These are phyloP conservation scores for Druceiella hillmani DNA, from an alignment of 2,888 invertebrate genomes.

Conservation along the genomic window DNA sequence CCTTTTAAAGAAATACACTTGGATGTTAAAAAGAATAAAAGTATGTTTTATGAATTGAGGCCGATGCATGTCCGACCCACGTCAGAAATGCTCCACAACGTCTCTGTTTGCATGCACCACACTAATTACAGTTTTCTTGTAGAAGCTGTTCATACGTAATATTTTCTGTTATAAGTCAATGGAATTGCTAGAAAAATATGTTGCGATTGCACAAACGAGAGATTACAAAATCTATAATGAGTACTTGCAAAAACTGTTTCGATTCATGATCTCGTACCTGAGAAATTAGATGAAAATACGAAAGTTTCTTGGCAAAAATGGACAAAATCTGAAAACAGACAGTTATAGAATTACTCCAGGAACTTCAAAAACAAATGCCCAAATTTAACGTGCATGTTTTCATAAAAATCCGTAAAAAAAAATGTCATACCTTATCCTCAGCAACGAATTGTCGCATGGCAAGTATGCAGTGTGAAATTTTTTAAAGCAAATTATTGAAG, in stretches of 20 bases:
- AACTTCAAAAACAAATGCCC: constrained; percentile 5
- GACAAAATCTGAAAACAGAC: constrained; percentile 5
- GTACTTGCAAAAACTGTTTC: constrained; percentile 6
- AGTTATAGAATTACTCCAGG: constrained; percentile 6
- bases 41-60: too few relatives aligned
- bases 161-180: too few relatives aligned
- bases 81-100: too few relatives aligned
- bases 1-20: too few relatives aligned
- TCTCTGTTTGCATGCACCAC: too few relatives aligned
- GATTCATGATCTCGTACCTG: constrained; percentile 4
- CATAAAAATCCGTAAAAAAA: constrained; percentile 5
- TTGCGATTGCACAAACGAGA: too few relatives aligned
- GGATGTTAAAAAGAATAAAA: too few relatives aligned
- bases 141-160: too few relatives aligned
- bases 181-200: too few relatives aligned
- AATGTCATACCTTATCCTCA: constrained; percentile 6
- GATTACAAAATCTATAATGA: too few relatives aligned
- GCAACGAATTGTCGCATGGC: constrained; percentile 10
- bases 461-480: constrained; percentile 10
- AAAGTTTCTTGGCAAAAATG: constrained; percentile 7
- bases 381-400: constrained; percentile 7
- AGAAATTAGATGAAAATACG: constrained; percentile 1
- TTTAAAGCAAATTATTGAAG: constrained; percentile 9
- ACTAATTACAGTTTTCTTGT: too few relatives aligned
- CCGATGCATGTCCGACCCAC: too few relatives aligned